Evolutionary conservation across 2,888 invertebrate genomes (phyloP).

Genomic region (Lasioglossum pauxillum): DNA sequence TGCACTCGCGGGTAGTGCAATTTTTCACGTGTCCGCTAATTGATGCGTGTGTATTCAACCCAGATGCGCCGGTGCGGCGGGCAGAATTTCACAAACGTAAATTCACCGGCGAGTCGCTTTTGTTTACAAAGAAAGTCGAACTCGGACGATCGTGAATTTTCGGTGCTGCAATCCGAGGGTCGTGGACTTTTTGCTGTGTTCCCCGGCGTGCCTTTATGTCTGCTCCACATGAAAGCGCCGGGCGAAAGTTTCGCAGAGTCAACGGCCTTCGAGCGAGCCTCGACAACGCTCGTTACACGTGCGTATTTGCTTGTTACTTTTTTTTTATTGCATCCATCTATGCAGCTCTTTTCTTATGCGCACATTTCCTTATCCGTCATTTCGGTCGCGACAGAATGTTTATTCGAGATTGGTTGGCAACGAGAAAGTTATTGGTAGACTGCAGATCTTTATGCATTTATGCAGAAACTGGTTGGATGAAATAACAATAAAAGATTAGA

Average conservation of each 20-base stretch:
- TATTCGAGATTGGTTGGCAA: not conserved
- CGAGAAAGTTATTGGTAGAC: too few relatives aligned
- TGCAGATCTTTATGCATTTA: too few relatives aligned
- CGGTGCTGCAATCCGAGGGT: conserved; percentile 46
- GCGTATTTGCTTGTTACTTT: conserved; percentile 47
- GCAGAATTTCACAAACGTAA: not conserved
- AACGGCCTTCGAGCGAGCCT: conserved; percentile 75
- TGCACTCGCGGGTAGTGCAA: not conserved
- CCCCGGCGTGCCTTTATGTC: conserved; percentile 52
- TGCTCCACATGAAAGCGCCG: conserved; percentile 79
- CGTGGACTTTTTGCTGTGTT: conserved; percentile 57
- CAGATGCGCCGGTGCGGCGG: not conserved
- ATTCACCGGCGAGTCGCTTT: not conserved
- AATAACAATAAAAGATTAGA: too few relatives aligned
- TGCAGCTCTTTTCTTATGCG: not conserved
- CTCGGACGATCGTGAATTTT: conserved; percentile 22
- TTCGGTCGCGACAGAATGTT: not conserved
- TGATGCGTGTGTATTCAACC: not conserved
- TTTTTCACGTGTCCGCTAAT: not conserved
- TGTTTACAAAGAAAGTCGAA: conserved; percentile 9
- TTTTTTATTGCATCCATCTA: conserved; percentile 51
- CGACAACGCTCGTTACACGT: conserved; percentile 62
- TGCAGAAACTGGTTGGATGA: too few relatives aligned
- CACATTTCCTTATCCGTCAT: not conserved
- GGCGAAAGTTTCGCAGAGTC: conserved; percentile 82